Percentiles rank a stretch among this genome's conserved stretches.
Conservation (phyloP, 2,888 invertebrate species). For the Drosophila hamatofila region DNA sequence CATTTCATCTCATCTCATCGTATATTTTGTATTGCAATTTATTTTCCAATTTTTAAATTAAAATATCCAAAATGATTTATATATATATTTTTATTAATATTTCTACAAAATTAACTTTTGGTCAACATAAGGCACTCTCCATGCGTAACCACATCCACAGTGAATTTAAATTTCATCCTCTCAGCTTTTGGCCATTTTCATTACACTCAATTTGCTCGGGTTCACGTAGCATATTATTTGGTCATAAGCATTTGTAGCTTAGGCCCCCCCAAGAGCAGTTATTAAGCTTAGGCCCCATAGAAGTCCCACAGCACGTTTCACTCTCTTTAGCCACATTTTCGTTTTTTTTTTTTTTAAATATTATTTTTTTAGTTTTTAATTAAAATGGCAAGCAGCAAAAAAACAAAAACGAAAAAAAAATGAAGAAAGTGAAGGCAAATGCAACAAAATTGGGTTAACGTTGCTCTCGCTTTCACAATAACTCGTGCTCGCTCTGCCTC, state of each 20-base stretch:
- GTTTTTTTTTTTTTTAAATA: conserved; percentile 11
- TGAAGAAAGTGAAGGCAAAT: conserved; percentile 26
- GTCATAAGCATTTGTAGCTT: conserved; percentile 61
- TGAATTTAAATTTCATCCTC: not conserved
- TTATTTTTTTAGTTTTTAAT: conserved; percentile 58
- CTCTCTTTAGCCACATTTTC: conserved; percentile 37
- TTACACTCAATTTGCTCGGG: conserved; percentile 63
- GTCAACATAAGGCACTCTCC: not conserved
- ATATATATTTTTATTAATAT: not conserved
- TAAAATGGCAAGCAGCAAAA: conserved; percentile 59
- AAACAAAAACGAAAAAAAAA: conserved; percentile 13
- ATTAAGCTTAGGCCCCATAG: conserved; percentile 44
- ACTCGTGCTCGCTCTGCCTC: not conserved
- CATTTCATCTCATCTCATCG: no score
- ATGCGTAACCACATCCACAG: not conserved
- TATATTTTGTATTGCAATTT: no score
- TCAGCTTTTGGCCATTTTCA: conserved; percentile 48
- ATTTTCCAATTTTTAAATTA: no score
- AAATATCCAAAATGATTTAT: not conserved
- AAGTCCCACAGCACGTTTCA: conserved; percentile 34
- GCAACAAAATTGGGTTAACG: conserved; percentile 67
- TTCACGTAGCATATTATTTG: conserved; percentile 61
- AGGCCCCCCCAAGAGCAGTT: conserved; percentile 56
- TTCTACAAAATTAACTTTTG: not conserved
- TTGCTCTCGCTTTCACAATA: conserved; percentile 24